phyloP scores from a whole-genome alignment of 2,797 vertebrate species.

The Gymnodraco acuticeps region DNA sequence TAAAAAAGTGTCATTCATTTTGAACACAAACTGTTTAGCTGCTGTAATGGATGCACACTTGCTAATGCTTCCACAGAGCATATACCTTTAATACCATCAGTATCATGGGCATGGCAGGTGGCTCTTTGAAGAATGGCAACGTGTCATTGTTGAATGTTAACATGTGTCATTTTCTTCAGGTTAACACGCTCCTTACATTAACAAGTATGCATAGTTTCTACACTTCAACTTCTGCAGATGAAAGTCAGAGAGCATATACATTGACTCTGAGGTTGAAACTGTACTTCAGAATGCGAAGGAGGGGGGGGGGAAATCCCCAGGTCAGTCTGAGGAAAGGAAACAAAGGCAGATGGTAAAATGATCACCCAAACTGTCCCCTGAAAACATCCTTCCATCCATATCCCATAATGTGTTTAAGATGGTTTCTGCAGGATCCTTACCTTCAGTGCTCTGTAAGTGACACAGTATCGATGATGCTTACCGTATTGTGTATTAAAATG shows the following conservation, averaged over 20 bases:
- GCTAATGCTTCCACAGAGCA: slow-evolving; percentile 9
- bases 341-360: neutral
- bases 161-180: slow-evolving; percentile 4
- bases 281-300: neutral
- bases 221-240: slow-evolving; percentile 1
- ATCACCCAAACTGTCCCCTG: neutral
- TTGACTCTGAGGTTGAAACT: slow-evolving; percentile 28
- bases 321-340: neutral
- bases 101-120: neutral
- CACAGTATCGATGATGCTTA: slow-evolving; percentile 51
- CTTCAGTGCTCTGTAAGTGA: slow-evolving; percentile 26
- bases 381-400: slow-evolving; percentile 2
- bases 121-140: slow-evolving; percentile 16
- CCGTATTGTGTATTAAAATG: slow-evolving; percentile 49
- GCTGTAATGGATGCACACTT: slow-evolving; percentile 45
- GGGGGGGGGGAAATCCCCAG: neutral
- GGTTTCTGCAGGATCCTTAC: slow-evolving; percentile 4
- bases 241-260: slow-evolving; percentile 37
- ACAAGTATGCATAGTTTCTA: slow-evolving; percentile 24
- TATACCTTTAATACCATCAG: slow-evolving; percentile 14
- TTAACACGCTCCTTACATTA: slow-evolving; percentile 24
- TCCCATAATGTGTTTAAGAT: neutral
- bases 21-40: slow-evolving; percentile 39
- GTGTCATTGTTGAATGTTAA: slow-evolving; percentile 9
- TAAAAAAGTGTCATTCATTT: slow-evolving; percentile 54